phyloP scores from a whole-genome alignment of 2,113 vertebrate species.

The Sphyrna mokarran region DNA sequence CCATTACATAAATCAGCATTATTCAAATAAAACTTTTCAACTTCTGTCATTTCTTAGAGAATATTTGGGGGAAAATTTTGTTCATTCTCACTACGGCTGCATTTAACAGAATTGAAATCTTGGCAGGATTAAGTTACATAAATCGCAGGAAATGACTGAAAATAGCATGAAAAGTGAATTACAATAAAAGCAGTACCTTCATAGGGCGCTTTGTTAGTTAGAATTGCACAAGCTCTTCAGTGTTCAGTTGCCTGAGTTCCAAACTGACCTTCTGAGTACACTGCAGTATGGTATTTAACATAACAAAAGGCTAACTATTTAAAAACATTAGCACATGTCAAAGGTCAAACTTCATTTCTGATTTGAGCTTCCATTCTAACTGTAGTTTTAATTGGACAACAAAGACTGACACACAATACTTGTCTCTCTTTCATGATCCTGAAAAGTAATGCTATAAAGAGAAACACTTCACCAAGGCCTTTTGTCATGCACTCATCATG shows the following conservation, averaged over 20 bases:
- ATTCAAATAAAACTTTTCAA: neutral
- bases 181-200: neutral
- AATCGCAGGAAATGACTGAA: constrained; percentile 15
- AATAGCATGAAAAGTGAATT: neutral
- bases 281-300: neutral
- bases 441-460: neutral
- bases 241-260: neutral
- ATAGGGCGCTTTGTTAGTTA: neutral
- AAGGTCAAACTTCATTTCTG: neutral
- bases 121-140: constrained; percentile 13
- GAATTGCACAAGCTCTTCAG: neutral
- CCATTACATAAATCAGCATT: neutral
- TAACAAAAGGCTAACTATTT: constrained; percentile 1
- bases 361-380: neutral
- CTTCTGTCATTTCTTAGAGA: neutral
- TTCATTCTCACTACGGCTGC: neutral
- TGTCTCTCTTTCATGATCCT: neutral
- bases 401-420: neutral
- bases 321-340: neutral
- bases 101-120: constrained; percentile 13
- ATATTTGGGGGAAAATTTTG: neutral
- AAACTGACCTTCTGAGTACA: neutral
- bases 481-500: too few species aligned
- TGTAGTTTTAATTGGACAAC: neutral
- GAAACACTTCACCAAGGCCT: too few species aligned